Evolutionary conservation across 2,888 invertebrate genomes (phyloP).

Genomic region (Aphrophora alni): DNA sequence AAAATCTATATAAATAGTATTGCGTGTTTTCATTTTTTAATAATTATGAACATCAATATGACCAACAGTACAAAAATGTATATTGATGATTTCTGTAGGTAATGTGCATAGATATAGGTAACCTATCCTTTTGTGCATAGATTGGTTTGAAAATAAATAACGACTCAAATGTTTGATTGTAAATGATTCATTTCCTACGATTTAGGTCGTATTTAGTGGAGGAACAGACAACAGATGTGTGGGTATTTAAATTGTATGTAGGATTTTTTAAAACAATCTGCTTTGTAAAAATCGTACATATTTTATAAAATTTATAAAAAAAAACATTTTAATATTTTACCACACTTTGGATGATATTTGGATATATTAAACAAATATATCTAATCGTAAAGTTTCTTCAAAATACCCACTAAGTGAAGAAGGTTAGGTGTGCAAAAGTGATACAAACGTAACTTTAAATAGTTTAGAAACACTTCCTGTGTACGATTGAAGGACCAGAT

Average conservation of each 20-base stretch:
- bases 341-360: background rate
- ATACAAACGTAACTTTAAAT: background rate
- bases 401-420: background rate
- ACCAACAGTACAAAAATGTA: too few species aligned
- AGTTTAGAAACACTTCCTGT: constrained; percentile 92
- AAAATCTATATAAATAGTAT: too few species aligned
- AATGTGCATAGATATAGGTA: too few species aligned
- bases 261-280: background rate
- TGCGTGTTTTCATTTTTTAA: too few species aligned
- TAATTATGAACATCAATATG: too few species aligned
- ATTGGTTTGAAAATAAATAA: background rate
- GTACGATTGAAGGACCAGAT: constrained; percentile 93
- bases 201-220: background rate
- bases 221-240: background rate
- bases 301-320: too few species aligned
- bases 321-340: background rate
- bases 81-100: too few species aligned
- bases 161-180: background rate
- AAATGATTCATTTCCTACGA: too few species aligned
- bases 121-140: too few species aligned
- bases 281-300: background rate
- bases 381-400: background rate
- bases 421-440: background rate
- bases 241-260: too few species aligned
- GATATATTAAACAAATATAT: too few species aligned